Percentiles rank a stretch among this genome's conserved stretches.
Evolutionary conservation across 2,113 vertebrate genomes (phyloP).

Genomic region (Pristiophorus japonicus): DNA sequence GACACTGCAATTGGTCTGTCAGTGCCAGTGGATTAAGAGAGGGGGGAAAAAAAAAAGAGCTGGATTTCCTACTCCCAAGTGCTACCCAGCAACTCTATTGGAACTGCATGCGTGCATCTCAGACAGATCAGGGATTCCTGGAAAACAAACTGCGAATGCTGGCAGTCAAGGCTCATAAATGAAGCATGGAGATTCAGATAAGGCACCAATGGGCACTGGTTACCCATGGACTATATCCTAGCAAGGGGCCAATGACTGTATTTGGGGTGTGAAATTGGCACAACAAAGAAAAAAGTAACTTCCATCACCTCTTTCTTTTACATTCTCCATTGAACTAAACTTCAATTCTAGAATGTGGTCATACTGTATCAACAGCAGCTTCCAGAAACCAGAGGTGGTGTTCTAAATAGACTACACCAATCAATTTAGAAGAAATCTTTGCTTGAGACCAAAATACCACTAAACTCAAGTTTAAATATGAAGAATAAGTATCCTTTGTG

Average conservation of each 20-base stretch:
- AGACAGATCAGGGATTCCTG: not conserved
- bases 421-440: not conserved
- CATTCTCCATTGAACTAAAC: not conserved
- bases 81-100: not conserved
- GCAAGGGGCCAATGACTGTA: too few relatives aligned
- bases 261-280: too few relatives aligned
- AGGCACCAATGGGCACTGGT: too few relatives aligned
- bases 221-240: too few relatives aligned
- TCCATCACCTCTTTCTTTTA: too few relatives aligned
- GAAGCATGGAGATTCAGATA: too few relatives aligned
- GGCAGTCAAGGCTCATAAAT: too few relatives aligned
- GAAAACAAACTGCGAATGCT: too few relatives aligned
- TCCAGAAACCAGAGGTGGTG: not conserved
- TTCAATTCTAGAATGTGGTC: not conserved
- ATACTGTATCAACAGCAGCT: not conserved
- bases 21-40: not conserved
- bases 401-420: not conserved
- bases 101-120: not conserved
- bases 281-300: too few relatives aligned
- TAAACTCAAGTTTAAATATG: not conserved
- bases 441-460: not conserved
- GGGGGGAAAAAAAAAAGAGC: not conserved
- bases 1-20: too few relatives aligned
- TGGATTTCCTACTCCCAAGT: not conserved
- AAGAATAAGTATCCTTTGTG: not conserved